Evolutionary conservation across 2,888 invertebrate species (phyloP), one percentile per base, ranked within the genome.

Genomic region (Pristionchus arcanus): DNA sequence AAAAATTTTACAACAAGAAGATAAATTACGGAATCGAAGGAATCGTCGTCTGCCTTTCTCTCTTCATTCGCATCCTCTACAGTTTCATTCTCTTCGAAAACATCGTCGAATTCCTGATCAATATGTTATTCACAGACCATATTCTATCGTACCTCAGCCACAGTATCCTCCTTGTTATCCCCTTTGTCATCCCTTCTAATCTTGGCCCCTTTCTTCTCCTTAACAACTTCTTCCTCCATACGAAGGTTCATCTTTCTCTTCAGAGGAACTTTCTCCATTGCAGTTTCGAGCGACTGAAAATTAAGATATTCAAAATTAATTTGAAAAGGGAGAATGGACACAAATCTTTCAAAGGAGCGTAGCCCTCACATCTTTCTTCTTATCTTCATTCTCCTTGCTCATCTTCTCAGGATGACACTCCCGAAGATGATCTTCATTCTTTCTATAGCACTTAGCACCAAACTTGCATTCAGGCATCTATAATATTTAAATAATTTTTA

Each of bases 401-500:
- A 68, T 68, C 89, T 85, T 85, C 37, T 77, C 59, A 53, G 83
- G 63, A 28, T 90, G 90, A 28, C 96, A 98, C 94, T 97, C 97
- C 90, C 96, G 96, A 90, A 96, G 96, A 96, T 98, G 98, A 0
- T 96, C 96, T 0, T 97, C 96, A 96, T 97, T 98, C 94, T 97
- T 97, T 94, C 97, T 97, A 95, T 97, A 98, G 95, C 98, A 98
- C 92, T 97, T 97, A 11, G 95, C 95, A 88, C 97, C 97, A 95
- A 97, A 98, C 96, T 97, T 97, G 95, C 98, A 98, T 83, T 96
- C 85, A 9, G 91, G 91, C 84, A 87, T 87, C 87, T 87, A 42
- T 55, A 87, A 66, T n/a, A n/a, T n/a, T n/a, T n/a, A n/a, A n/a
- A n/a, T n/a, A n/a, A n/a, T n/a, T n/a, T n/a, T n/a, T n/a, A n/a